Base-by-base conservation (phyloP, 2,888 invertebrate species). In the Spodoptera picta region DNA sequence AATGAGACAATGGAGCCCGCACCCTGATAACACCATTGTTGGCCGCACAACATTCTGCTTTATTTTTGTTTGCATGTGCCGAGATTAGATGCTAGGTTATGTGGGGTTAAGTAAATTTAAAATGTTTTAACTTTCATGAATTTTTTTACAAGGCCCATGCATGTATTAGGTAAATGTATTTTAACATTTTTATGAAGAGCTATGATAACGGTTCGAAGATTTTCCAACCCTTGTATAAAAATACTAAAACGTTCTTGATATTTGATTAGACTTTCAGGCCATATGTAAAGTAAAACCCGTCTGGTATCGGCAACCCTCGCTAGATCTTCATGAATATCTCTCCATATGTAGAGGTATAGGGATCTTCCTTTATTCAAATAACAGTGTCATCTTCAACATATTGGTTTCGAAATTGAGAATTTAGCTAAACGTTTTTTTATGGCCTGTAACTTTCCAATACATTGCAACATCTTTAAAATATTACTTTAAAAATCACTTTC, bases 1-100 rank as follows among this genome's bases (percentile, higher is more conserved):
- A 77, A 79, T 79, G 79, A 79, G 72, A 79, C 79, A 79, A 79
- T 70, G 23, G 72, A 44, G 45, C 66, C 77, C 72, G 77, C 70
- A 78, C 65, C 23, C 49, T 48, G 77, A 79, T 79, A 79, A 69
- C 67, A 60, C 69, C 76, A 78, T 75, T 78, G 78, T 78, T 61
- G 50, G 49, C 19, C 48, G 41, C 56, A 55, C 53, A 63, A 67
- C 63, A 63, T 63, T 58, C 24, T 11, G 58, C 57, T 50, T 71
- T 70, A 72, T 73, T 73, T 67, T 72, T 72, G 71, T 62, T 72
- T 67, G 50, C 58, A 44, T 72, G 73, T 72, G 24, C 36, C 57
- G 36, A 60, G 73, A 72, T 72, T 72, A 68, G 68, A 68, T 46
- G 54, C 6, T 45, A n/a, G 50, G 53, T 48, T 65, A 42, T 47